These are phyloP conservation scores for Hipparchia semele DNA, from an alignment of 2,888 invertebrate species.

Conservation along the genomic window DNA sequence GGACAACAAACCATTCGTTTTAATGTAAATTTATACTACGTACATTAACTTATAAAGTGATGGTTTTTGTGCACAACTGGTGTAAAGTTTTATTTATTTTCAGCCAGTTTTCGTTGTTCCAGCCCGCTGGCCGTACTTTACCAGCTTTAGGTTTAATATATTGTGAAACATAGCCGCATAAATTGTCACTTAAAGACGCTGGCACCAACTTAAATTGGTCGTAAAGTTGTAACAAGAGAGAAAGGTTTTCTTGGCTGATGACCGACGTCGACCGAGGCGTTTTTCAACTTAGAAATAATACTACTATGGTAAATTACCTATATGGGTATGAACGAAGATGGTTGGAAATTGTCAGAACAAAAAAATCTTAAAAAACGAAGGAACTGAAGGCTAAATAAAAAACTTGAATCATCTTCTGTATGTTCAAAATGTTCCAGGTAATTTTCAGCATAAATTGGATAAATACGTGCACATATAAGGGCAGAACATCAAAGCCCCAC, in stretches of 20 bases:
- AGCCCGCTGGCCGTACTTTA: slow-evolving; percentile 30
- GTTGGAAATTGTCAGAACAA: too few relatives aligned
- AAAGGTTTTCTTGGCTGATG: slow-evolving; percentile 28
- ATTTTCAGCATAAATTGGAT: too few relatives aligned
- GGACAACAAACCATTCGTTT: slow-evolving; percentile 1
- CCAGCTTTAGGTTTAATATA: slow-evolving; percentile 42
- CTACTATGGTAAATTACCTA: too few relatives aligned
- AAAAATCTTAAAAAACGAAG: background rate
- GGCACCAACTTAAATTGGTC: slow-evolving; percentile 40
- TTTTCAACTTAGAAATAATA: background rate
- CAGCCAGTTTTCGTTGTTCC: slow-evolving; percentile 24
- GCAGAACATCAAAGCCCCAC: too few relatives aligned
- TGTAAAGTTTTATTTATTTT: slow-evolving; percentile 32
- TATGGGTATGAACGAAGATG: too few relatives aligned
- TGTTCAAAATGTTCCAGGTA: too few relatives aligned
- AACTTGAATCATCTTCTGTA: too few relatives aligned
- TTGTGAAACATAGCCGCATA: slow-evolving; percentile 40
- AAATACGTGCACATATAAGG: too few relatives aligned
- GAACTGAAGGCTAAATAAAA: too few relatives aligned
- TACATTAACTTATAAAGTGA: slow-evolving; percentile 21
- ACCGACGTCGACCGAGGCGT: slow-evolving; percentile 19
- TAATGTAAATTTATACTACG: slow-evolving; percentile 17
- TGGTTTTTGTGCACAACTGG: slow-evolving; percentile 16
- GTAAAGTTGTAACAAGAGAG: slow-evolving; percentile 36
- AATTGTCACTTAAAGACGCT: slow-evolving; percentile 42